phyloP scores from a whole-genome alignment of 2,888 invertebrate species.

The Uloborus plumipes region DNA sequence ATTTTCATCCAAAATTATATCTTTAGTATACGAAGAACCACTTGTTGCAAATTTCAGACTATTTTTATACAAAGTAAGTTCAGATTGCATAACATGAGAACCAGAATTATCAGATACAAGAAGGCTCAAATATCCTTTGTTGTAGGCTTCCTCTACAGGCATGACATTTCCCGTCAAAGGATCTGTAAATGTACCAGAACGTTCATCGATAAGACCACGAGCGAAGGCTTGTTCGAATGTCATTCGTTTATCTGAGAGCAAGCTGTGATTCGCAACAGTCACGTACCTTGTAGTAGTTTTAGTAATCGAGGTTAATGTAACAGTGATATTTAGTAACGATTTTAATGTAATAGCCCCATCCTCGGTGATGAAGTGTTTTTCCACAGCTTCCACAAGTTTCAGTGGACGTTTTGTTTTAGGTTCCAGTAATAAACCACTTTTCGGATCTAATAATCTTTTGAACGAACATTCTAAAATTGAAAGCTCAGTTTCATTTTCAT shows the following conservation, averaged over 20 bases:
- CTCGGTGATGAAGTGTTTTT: conserved; percentile 71
- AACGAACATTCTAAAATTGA: conserved; percentile 82
- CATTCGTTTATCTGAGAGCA: conserved; percentile 73
- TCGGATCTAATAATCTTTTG: conserved; percentile 71
- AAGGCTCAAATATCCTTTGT: conserved; percentile 63
- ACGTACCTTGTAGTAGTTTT: conserved; percentile 87
- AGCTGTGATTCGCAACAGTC: conserved; percentile 80
- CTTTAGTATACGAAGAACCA: conserved; percentile 19
- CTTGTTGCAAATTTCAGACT: conserved; percentile 31
- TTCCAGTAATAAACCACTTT: conserved; percentile 68
- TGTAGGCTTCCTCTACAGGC: conserved; percentile 70
- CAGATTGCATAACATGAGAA: conserved; percentile 80
- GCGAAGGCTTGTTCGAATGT: conserved; percentile 72
- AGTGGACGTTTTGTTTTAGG: conserved; percentile 66
- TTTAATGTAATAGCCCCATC: conserved; percentile 78
- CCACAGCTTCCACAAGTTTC: conserved; percentile 66
- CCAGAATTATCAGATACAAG: conserved; percentile 16
- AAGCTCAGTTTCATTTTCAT: conserved; percentile 80
- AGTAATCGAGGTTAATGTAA: conserved; percentile 88
- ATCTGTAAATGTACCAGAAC: conserved; percentile 72
- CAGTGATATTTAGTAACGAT: conserved; percentile 87
- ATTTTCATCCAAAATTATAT: background rate
- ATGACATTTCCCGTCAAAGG: conserved; percentile 71
- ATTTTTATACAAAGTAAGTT: conserved; percentile 64
- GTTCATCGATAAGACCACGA: conserved; percentile 72